phyloP scores from a whole-genome alignment of 2,888 invertebrate species.

The Muscina levida region DNA sequence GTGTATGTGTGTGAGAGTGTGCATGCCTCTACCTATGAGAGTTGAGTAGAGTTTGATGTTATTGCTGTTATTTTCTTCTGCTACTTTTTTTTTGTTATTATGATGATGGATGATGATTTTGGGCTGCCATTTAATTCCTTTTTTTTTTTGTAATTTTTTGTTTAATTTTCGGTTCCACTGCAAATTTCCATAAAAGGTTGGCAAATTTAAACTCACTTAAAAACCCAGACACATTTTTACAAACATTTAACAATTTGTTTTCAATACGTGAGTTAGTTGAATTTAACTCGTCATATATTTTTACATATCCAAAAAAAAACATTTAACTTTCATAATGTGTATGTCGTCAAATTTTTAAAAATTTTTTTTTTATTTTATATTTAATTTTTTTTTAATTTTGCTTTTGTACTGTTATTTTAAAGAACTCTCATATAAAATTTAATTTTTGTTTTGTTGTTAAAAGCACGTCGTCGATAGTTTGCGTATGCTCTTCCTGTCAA shows the following conservation, averaged over 20 bases:
- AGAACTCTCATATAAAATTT: constrained; percentile 32
- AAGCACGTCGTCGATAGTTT: constrained; percentile 55
- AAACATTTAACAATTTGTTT: constrained; percentile 3
- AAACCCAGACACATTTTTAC: neutral
- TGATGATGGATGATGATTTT: constrained; percentile 13
- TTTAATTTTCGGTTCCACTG: neutral
- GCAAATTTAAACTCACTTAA: neutral
- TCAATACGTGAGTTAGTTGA: too few relatives aligned
- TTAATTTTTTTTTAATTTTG: constrained; percentile 25
- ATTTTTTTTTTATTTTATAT: neutral
- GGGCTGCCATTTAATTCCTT: constrained; percentile 28
- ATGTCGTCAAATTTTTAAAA: constrained; percentile 9
- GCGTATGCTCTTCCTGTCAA: constrained; percentile 63
- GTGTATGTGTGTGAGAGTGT: constrained; percentile 1
- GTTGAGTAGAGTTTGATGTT: too few relatives aligned
- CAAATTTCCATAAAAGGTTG: neutral
- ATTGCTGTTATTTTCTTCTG: constrained; percentile 19
- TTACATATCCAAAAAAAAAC: neutral
- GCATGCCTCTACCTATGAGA: neutral
- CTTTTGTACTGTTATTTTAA: constrained; percentile 14
- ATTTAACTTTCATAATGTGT: neutral
- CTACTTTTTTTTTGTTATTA: constrained; percentile 24
- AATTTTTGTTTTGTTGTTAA: neutral
- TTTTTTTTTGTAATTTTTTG: too few relatives aligned
- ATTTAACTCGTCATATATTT: neutral